Evolutionary conservation across 2,888 invertebrate species (phyloP).

Genomic region (Drosophila borborema): DNA sequence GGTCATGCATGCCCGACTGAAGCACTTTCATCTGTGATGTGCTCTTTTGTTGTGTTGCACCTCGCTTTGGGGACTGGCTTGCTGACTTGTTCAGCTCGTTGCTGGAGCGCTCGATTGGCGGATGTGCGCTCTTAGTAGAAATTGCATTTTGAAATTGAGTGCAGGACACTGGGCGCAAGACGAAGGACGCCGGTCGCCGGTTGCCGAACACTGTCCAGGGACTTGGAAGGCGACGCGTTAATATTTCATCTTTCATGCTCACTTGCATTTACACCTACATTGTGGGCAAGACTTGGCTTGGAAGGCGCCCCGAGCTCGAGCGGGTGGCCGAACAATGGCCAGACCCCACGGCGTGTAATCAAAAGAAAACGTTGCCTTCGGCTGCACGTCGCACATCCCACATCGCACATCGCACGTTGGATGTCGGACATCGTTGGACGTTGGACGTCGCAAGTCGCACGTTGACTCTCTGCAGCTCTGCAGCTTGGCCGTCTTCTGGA

Average conservation of each 20-base stretch:
- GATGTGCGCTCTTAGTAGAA: constrained; percentile 71
- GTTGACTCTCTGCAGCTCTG: constrained; percentile 2
- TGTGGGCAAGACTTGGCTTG: constrained; percentile 6
- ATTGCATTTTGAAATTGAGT: constrained; percentile 72
- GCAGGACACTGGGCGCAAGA: constrained; percentile 40
- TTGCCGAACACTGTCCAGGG: constrained; percentile 33
- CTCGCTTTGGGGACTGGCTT: constrained; percentile 27
- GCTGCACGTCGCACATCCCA: constrained; percentile 24
- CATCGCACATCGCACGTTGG: constrained; percentile 6
- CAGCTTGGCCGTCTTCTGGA: constrained; percentile 20
- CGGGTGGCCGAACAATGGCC: constrained; percentile 42
- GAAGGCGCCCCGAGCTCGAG: neutral
- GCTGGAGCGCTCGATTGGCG: constrained; percentile 44
- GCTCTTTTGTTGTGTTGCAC: neutral
- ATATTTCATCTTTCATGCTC: constrained; percentile 82
- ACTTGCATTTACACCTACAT: constrained; percentile 71
- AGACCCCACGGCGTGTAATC: constrained; percentile 53
- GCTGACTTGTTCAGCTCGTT: constrained; percentile 58
- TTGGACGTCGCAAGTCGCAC: constrained; percentile 1
- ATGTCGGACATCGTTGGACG: neutral
- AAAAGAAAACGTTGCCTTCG: constrained; percentile 57
- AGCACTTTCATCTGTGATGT: constrained; percentile 1
- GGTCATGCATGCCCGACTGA: neutral
- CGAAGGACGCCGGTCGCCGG: constrained; percentile 28
- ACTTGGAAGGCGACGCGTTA: constrained; percentile 64